Evolutionary conservation across 1,140 invertebrate genomes (phyloP), one percentile per base, ranked within the genome.

Genomic region (Marisa cornuarietis): DNA sequence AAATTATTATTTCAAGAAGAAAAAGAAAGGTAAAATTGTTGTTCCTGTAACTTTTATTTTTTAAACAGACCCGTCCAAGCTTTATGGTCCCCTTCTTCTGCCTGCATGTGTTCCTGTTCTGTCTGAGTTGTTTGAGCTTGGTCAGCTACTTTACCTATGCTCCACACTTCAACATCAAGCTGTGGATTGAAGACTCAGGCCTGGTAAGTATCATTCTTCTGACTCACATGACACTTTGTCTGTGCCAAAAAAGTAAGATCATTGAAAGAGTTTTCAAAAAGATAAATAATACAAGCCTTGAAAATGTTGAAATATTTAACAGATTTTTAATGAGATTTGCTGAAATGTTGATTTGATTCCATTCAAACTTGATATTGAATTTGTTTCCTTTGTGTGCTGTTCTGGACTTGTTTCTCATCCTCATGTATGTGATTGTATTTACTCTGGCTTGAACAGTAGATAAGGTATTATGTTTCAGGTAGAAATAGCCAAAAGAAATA

Each of bases 71-170:
- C 65, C 95, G 95, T 87, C 95, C 95, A 0, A 94, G 94, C 0
- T 95, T 96, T 88, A 90, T 97, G 71, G 92, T 97, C 91, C 96
- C 96, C 7, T 96, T 96, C 92, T 96, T 97, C 92, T 96, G 95
- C 85, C 92, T 96, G 5, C 95, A 96, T 92, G 93, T 96, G 63
- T 96, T 96, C 90, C 95, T 96, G 91, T 96, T 96, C 91, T 95
- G 95, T 82, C 94, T 96, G 79, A 95, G 95, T 90, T 96, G 90
- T 83, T 84, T 91, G 84, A 95, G 95, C 10, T 95, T 95, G 52
- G 94, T 96, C 79, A 95, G 95, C 11, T 96, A 95, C 90, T 92
- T 96, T 73, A 95, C 95, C 84, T 96, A 96, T 90, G 91, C 96
- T 76, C 94, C 95, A 76, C 94, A 96, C 78, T 93, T 96, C 79